These are phyloP conservation scores for Xanthia icteritia DNA, from an alignment of 2,888 invertebrate genomes.

Conservation along the genomic window DNA sequence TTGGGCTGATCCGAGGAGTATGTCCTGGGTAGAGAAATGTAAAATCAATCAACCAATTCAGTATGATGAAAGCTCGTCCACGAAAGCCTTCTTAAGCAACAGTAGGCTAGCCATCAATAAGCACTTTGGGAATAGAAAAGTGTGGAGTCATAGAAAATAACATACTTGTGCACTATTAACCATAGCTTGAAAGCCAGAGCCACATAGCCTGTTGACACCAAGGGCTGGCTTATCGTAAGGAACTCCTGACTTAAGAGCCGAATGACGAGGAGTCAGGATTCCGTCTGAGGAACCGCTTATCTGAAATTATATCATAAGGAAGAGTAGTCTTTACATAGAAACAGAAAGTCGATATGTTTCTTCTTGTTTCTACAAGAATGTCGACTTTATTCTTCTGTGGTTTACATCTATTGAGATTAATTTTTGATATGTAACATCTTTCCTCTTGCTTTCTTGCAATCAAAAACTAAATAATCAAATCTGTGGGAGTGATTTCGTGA, in stretches of 20 bases:
- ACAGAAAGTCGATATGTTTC: no score
- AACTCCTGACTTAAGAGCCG: conserved; percentile 94
- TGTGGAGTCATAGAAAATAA: not conserved
- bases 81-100: not conserved
- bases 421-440: no score
- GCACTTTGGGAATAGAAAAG: not conserved
- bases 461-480: no score
- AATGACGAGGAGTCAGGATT: conserved; percentile 95
- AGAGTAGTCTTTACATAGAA: not conserved
- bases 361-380: not conserved
- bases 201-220: conserved; percentile 97
- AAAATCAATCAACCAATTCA: conserved; percentile 2
- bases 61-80: no score
- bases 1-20: conserved; percentile 95
- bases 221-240: conserved; percentile 96
- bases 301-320: conserved; percentile 63
- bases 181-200: conserved; percentile 99
- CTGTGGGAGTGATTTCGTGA: no score
- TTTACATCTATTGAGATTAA: not conserved
- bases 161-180: conserved; percentile 96
- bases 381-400: not conserved
- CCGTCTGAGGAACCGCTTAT: conserved; percentile 94
- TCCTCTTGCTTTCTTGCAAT: no score
- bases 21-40: conserved; percentile 91
- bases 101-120: no score